Evolutionary conservation across 1,140 invertebrate genomes (phyloP), one percentile per base, ranked within the genome.

Genomic region (Homarus americanus): DNA sequence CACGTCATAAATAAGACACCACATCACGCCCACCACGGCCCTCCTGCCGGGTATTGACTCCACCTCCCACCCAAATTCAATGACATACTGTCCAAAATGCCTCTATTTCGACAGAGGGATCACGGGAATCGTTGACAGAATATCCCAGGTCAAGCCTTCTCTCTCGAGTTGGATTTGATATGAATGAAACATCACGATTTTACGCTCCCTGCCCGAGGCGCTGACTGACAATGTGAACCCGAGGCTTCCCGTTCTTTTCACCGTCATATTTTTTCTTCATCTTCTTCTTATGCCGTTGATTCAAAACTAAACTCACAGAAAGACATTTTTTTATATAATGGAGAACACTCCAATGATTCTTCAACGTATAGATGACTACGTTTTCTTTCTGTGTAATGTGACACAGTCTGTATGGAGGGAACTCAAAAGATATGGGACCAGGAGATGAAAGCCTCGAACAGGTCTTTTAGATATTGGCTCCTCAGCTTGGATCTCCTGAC

Each of bases 141-240:
- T 82, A 82, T 53, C 79, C 79, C 79, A 20, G 49, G 41, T 36
- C 49, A 58, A 58, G 49, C 49, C 79, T 49, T 24, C 28, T 34
- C 79, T 24, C 79, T 17, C 63, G 15, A 82, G 49, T 36, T 34
- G 79, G 79, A 82, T 82, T 82, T 82, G 79, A 63, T 36, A 7
- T 63, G 79, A 82, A 82, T 82, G 79, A 82, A 82, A 82, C 63
- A 82, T 82, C 79, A 38, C 32, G 79, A 63, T 82, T 82, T 82
- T 82, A 82, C 44, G 79, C 49, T 34, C 63, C 17, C n/a, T 12
- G 63, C 63, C 24, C 63, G 28, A 9, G 28, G 63, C n/a, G 63
- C 63, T 69, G 63, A 9, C 17, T 20, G 12, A 63, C 12, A 63
- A 63, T 15, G 44, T 49, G n/a, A 49, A 15, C 44, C 44, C 44